Conservation (phyloP, 2,797 vertebrate species). For the Merluccius polli region DNA sequence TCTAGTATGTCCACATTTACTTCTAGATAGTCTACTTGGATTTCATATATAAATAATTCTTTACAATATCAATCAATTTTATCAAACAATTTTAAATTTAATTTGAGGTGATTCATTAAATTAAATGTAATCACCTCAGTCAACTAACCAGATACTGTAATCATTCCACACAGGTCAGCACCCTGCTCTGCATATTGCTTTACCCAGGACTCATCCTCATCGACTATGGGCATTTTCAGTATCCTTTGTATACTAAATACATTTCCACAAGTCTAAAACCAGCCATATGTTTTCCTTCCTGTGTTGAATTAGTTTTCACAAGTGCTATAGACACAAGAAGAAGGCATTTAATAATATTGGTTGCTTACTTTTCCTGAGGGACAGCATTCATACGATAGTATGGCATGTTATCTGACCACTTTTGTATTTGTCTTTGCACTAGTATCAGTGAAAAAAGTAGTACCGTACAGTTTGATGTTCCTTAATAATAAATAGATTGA, state of each 20-base stretch:
- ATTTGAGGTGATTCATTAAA: neutral
- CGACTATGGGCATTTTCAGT: constrained; percentile 98
- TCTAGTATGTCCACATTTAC: neutral
- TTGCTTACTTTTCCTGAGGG: neutral
- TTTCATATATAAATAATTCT: too few relatives aligned
- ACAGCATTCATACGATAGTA: neutral
- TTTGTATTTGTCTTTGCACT: neutral
- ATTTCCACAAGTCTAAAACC: neutral
- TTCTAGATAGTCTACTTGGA: neutral
- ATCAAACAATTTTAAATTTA: too few relatives aligned
- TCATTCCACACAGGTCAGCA: constrained; percentile 73
- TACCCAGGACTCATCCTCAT: constrained; percentile 95
- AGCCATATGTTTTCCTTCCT: neutral
- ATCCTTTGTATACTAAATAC: constrained; percentile 77
- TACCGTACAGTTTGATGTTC: neutral
- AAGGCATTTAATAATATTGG: neutral
- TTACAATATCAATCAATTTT: too few relatives aligned
- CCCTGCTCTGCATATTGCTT: constrained; percentile 82
- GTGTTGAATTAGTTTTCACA: neutral
- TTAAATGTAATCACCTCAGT: neutral
- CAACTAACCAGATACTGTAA: neutral
- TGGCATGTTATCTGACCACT: neutral
- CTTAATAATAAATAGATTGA: neutral
- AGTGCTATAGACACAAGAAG: neutral
- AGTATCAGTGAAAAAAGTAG: neutral